phyloP scores from a whole-genome alignment of 2,797 vertebrate species.

The Chiloscyllium punctatum region DNA sequence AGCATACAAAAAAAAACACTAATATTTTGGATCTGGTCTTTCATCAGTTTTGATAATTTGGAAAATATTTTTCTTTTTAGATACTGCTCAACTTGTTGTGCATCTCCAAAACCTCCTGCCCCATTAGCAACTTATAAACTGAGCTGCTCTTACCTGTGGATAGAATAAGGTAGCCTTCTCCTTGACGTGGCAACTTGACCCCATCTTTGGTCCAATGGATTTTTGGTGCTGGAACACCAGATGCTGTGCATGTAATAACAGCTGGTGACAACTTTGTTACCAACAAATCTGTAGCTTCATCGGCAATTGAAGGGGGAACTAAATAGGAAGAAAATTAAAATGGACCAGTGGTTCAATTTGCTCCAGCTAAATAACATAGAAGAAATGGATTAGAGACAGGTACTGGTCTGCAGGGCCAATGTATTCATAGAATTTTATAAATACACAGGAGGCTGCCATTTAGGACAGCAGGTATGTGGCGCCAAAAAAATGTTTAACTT shows the following conservation, averaged over 20 bases:
- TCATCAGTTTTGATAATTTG: not conserved
- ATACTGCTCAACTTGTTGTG: not conserved
- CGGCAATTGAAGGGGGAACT: slow-evolving; percentile 93
- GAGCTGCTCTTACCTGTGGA: slow-evolving; percentile 67
- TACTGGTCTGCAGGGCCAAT: not conserved
- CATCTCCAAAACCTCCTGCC: not conserved
- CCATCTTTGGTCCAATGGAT: slow-evolving; percentile 89
- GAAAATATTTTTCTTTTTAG: not conserved
- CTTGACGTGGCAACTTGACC: slow-evolving; percentile 60
- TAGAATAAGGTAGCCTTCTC: slow-evolving; percentile 72
- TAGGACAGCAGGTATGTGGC: not conserved
- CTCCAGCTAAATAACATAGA: not conserved
- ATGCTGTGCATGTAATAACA: slow-evolving; percentile 77
- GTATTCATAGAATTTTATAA: not conserved
- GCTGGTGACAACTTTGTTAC: slow-evolving; percentile 74
- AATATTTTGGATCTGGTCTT: not conserved
- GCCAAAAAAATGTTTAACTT: not conserved
- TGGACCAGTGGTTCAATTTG: no score
- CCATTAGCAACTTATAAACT: not conserved
- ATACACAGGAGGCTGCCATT: not conserved
- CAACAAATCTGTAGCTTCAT: slow-evolving; percentile 78
- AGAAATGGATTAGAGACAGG: not conserved
- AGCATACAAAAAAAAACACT: not conserved
- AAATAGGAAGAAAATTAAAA: slow-evolving; percentile 38
- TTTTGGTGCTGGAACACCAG: slow-evolving; percentile 76